Percentiles rank a stretch among this genome's conserved stretches.
phyloP scores from a whole-genome alignment of 2,888 invertebrate species.

The Drosophila emarginata region DNA sequence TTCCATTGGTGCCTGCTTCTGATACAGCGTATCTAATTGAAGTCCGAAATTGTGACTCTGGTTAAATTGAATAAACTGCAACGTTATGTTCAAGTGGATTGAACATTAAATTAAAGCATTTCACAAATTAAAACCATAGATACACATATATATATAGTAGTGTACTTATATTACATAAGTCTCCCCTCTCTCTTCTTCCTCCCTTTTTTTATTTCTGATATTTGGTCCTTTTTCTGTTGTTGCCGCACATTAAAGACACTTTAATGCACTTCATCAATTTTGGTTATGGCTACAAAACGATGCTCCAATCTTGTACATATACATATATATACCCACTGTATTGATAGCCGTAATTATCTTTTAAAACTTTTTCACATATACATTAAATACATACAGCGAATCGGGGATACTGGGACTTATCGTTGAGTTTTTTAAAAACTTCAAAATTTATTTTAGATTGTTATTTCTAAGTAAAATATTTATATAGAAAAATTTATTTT shows the following conservation, averaged over 20 bases:
- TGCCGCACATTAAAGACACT: conserved; percentile 77
- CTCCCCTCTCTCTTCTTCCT: no score
- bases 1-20: conserved; percentile 3
- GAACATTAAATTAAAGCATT: conserved; percentile 34
- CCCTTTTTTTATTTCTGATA: no score
- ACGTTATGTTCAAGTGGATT: not conserved
- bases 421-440: no score
- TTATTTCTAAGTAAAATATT: no score
- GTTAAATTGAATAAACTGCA: not conserved
- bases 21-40: conserved; percentile 22
- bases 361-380: no score
- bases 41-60: conserved; percentile 4
- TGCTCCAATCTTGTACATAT: conserved; percentile 17
- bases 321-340: no score
- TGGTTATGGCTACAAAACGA: conserved; percentile 59
- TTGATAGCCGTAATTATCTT: no score
- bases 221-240: conserved; percentile 8
- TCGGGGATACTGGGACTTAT: no score
- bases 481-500: no score
- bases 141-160: not conserved
- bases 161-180: not conserved
- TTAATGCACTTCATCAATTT: conserved; percentile 72
- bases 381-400: no score
- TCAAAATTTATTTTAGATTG: no score
- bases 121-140: conserved; percentile 42